Evolutionary conservation across 1,140 invertebrate genomes (phyloP).

Genomic region (Solen grandis): DNA sequence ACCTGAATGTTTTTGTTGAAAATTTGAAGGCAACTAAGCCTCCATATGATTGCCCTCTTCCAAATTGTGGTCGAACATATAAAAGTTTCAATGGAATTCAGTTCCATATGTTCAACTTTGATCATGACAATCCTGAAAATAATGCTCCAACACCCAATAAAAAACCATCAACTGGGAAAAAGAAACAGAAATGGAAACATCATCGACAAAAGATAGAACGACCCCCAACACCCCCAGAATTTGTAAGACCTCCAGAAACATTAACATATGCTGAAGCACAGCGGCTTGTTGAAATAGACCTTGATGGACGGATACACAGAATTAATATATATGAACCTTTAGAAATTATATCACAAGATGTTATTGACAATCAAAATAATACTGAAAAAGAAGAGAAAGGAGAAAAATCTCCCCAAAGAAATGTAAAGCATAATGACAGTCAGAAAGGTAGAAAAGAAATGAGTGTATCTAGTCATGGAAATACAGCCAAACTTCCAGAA

Average conservation of each 20-base stretch:
- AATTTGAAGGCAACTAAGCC: conserved; percentile 90
- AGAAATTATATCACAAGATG: conserved; percentile 80
- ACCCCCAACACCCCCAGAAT: conserved; percentile 80
- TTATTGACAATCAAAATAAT: conserved; percentile 79
- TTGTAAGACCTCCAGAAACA: conserved; percentile 76
- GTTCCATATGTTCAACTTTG: conserved; percentile 91
- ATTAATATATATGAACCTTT: conserved; percentile 82
- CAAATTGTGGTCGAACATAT: conserved; percentile 91
- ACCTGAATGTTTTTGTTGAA: conserved; percentile 91
- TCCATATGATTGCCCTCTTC: conserved; percentile 91
- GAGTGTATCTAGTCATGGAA: conserved; percentile 58
- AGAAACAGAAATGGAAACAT: conserved; percentile 74
- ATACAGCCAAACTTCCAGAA: conserved; percentile 86
- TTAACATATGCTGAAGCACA: conserved; percentile 90
- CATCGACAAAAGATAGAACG: conserved; percentile 68
- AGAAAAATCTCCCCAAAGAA: conserved; percentile 74
- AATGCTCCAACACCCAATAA: conserved; percentile 63
- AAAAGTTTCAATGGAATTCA: conserved; percentile 92
- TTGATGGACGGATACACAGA: conserved; percentile 85
- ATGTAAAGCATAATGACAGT: conserved; percentile 66
- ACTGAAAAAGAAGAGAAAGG: conserved; percentile 79
- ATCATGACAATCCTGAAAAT: conserved; percentile 85
- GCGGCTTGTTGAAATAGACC: conserved; percentile 91
- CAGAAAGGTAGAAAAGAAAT: conserved; percentile 75
- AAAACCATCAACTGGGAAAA: conserved; percentile 65